phyloP scores from a whole-genome alignment of 2,113 vertebrate genomes.

The Pangasianodon gigas region DNA sequence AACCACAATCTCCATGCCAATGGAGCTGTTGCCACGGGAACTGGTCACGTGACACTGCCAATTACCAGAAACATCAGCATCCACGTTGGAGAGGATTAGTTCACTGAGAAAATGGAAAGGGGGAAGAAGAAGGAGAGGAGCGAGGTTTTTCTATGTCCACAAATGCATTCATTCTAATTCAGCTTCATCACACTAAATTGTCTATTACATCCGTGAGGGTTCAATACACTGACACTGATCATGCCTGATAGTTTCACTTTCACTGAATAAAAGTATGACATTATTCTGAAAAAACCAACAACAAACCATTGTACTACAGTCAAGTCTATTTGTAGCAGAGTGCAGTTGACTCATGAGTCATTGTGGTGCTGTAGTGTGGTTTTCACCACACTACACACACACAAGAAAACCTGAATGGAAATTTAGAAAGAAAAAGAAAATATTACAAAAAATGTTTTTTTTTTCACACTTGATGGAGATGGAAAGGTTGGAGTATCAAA shows the following conservation, averaged over 20 bases:
- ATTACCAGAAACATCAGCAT: constrained; percentile 76
- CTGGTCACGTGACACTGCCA: constrained; percentile 89
- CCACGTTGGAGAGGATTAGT: constrained; percentile 85
- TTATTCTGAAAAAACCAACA: not conserved
- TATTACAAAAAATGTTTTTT: not conserved
- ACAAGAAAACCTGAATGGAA: not conserved
- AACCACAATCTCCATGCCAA: constrained; percentile 85
- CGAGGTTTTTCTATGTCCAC: constrained; percentile 10
- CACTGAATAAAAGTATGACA: not conserved
- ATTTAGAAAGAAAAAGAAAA: not conserved
- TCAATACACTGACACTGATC: not conserved
- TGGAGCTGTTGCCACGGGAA: constrained; percentile 83
- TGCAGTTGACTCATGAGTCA: constrained; percentile 2
- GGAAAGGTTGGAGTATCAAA: not conserved
- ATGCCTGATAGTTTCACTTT: not conserved
- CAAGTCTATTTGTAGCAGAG: not conserved
- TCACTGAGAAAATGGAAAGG: constrained; percentile 70
- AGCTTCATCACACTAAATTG: not conserved
- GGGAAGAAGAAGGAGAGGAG: not conserved
- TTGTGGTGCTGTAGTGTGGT: not conserved
- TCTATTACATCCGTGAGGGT: not conserved
- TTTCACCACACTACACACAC: not conserved
- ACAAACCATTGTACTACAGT: not conserved
- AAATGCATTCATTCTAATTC: constrained; percentile 10
- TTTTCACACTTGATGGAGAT: not conserved